Conservation (phyloP, 1,140 invertebrate genomes). For the Anoplophora glabripennis region DNA sequence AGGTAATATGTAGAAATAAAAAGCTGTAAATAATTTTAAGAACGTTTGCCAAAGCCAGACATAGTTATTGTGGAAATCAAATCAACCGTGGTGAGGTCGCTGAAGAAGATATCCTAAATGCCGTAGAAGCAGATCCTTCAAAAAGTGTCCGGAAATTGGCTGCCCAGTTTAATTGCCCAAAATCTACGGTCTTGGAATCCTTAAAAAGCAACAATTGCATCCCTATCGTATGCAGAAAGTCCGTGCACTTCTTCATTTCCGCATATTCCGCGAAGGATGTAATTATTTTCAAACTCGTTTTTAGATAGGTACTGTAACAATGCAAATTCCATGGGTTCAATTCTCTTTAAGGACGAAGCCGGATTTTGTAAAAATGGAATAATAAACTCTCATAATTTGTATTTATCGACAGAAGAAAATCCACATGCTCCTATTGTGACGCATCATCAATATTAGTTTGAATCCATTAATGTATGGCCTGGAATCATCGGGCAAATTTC, state of each 20-base stretch:
- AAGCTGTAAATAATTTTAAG: too few relatives aligned
- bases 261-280: conserved; percentile 6
- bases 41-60: neutral
- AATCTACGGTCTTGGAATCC: too few relatives aligned
- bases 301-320: conserved; percentile 6
- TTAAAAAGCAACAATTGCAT: too few relatives aligned
- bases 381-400: conserved; percentile 13
- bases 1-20: too few relatives aligned
- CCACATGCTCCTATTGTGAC: conserved; percentile 2
- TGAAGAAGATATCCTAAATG: conserved; percentile 10
- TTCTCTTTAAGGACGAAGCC: neutral
- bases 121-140: conserved; percentile 4
- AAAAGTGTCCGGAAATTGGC: too few relatives aligned
- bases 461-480: too few relatives aligned
- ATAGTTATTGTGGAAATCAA: conserved; percentile 15
- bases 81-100: neutral
- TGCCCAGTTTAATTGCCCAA: too few relatives aligned
- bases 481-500: too few relatives aligned
- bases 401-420: neutral
- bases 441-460: neutral
- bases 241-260: conserved; percentile 6
- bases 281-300: conserved; percentile 7
- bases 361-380: neutral
- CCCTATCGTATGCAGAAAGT: neutral
- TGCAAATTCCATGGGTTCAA: conserved; percentile 2